Base-by-base conservation (phyloP, 2,797 vertebrate species). In the Lepidocolaptes lacrymiger region DNA sequence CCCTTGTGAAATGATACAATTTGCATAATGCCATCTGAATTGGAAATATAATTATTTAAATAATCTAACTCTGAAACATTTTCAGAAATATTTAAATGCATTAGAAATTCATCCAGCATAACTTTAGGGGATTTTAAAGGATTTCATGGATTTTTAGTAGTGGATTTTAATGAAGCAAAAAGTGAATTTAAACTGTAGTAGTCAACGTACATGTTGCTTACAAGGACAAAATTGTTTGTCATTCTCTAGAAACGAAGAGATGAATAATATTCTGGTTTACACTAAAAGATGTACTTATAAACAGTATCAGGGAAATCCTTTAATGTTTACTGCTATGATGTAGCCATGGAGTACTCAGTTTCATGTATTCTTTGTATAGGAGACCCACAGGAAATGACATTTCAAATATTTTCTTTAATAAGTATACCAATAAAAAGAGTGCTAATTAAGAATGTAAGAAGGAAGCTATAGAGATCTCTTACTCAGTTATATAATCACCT, bases 41-140 rank as follows among this genome's bases (percentile, higher is more conserved):
- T 66, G 51, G 39, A 94, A 88, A 63, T 69, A 67, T 34, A 73
- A 74, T 86, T 94, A 46, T 80, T 77, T 91, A 81, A 86, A 72
- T 76, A 41, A 41, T 72, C n/a, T 73, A 48, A 41, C 22, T 84
- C 28, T 51, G 63, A 84, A 92, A 77, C 0, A 2, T 95, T 95
- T 96, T 91, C 46, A 87, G 56, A 86, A 93, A 86, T 77, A 62
- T 71, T 91, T 88, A 89, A 69, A 58, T 0, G 0, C 58, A 51
- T 83, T 85, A 85, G 72, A 92, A 80, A 89, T 91, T 75, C 17
- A 89, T 83, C 44, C 46, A 64, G 49, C 41, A 46, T 61, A 87
- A 73, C 17, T 79, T 76, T 23, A 27, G 58, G 51, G 54, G 34
- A 59, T 88, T 81, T 92, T 77, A 82, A 72, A 80, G 32, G 39